Evolutionary conservation across 2,888 invertebrate species (phyloP).

Genomic region (Bursaphelenchus okinawaensis): DNA sequence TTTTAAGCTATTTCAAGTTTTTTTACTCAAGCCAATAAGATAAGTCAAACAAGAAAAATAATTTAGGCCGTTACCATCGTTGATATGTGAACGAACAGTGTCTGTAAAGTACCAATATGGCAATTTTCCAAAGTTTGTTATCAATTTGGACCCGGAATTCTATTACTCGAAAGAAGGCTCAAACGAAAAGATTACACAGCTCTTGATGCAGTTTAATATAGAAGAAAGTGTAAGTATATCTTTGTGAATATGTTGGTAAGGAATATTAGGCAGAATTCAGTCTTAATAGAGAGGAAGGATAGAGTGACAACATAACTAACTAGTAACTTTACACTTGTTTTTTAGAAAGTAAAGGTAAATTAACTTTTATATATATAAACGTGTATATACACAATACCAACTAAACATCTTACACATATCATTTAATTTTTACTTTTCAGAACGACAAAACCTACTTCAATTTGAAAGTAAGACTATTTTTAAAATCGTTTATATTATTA

Average conservation of each 20-base stretch:
- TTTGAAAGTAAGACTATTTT: background rate
- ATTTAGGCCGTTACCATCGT: background rate
- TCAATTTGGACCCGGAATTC: background rate
- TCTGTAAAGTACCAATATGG: background rate
- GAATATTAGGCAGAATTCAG: too few relatives aligned
- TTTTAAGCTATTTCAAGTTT: too few relatives aligned
- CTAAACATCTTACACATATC: too few relatives aligned
- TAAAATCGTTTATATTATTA: background rate
- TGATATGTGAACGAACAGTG: background rate
- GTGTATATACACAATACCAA: too few relatives aligned
- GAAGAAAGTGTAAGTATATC: too few relatives aligned
- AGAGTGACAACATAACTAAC: background rate
- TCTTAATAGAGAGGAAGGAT: background rate
- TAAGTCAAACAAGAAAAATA: too few relatives aligned
- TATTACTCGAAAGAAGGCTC: background rate
- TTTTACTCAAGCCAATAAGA: too few relatives aligned
- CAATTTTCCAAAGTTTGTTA: background rate
- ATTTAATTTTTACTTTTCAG: too few relatives aligned
- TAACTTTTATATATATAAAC: too few relatives aligned
- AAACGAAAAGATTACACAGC: background rate
- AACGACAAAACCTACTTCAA: background rate
- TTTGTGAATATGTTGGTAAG: too few relatives aligned
- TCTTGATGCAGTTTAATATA: background rate
- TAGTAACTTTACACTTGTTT: too few relatives aligned
- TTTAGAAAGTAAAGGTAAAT: too few relatives aligned